Conservation (phyloP, 2,888 invertebrate genomes). For the Lycocerus yunnanus region DNA sequence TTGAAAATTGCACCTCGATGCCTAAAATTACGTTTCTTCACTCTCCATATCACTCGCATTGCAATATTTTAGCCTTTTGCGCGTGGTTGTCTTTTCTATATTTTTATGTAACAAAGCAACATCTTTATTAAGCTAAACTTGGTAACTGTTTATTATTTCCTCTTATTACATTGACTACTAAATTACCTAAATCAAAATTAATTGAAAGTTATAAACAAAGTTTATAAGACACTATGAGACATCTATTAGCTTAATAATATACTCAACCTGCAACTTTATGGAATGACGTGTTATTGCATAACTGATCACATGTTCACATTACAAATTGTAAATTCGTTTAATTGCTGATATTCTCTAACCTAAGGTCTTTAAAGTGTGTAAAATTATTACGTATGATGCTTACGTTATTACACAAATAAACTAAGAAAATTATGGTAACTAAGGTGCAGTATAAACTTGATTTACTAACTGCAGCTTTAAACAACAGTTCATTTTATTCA, state of each 20-base stretch:
- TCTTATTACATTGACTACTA: not conserved
- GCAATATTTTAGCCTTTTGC: not conserved
- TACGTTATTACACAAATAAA: not conserved
- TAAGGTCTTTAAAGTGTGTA: constrained; percentile 1
- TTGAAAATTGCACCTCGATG: not conserved
- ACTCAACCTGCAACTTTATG: constrained; percentile 22
- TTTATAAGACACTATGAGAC: constrained; percentile 15
- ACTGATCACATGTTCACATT: constrained; percentile 20
- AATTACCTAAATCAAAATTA: constrained; percentile 3
- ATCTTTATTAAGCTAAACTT: not conserved
- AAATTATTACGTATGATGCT: not conserved
- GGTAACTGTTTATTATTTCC: constrained; percentile 1
- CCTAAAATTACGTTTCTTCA: not conserved
- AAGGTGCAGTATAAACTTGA: not conserved
- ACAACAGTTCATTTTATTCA: not conserved
- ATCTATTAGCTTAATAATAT: constrained; percentile 25
- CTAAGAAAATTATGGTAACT: not conserved
- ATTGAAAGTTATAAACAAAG: constrained; percentile 4
- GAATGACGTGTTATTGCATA: constrained; percentile 28
- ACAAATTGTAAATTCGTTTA: not conserved
- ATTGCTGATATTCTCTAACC: constrained; percentile 14
- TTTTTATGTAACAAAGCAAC: not conserved
- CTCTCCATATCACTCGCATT: not conserved
- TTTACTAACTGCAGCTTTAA: not conserved
- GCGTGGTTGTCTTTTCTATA: not conserved